Evolutionary conservation across 2,113 vertebrate genomes (phyloP), one percentile per base, ranked within the genome.

Genomic region (Piaya cayana): DNA sequence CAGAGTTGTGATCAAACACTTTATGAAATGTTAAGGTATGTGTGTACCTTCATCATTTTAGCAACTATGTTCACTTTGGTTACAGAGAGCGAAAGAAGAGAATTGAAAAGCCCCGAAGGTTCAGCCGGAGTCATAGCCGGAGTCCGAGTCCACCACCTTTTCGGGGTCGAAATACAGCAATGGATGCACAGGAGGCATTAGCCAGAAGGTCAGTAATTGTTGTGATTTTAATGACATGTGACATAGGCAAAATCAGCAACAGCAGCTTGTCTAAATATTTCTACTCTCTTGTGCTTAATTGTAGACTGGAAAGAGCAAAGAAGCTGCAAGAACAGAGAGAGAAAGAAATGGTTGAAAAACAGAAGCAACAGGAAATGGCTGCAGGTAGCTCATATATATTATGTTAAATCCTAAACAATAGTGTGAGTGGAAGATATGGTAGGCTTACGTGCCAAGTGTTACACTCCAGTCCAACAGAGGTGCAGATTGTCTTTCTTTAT

Each of bases 301-400:
- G 13, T 92, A 99, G 99, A 82, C 98, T 99, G 97, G 99, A 99
- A 97, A 98, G 99, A 96, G 99, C 99, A 59, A 99, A 99, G 97
- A 99, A 99, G 84, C 98, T 99, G 37, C 99, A 99, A 96, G 99
- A 99, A 93, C 99, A 99, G 93, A 98, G 99, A 93, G 99, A 99
- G 94, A 99, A 99, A 58, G 99, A 99, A 96, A 97, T 99, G 98
- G 97, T 99, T 88, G 99, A 99, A 96, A 99, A 99, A 93, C 99
- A 99, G 93, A 99, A 99, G 90, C 99, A 99, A 85, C 98, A 99
- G 96, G 99, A 99, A 95, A 98, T 98, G 30, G 98, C 96, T 96
- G 98, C 98, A 98, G 99, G 99, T 99, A 97, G 96, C 69, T 23
- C 16, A 39, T 42, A 23, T 75, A 11, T 79, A 8, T 82, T 47